Evolutionary conservation across 1,140 invertebrate species (phyloP), one percentile per base, ranked within the genome.

Genomic region (Solenopsis invicta): DNA sequence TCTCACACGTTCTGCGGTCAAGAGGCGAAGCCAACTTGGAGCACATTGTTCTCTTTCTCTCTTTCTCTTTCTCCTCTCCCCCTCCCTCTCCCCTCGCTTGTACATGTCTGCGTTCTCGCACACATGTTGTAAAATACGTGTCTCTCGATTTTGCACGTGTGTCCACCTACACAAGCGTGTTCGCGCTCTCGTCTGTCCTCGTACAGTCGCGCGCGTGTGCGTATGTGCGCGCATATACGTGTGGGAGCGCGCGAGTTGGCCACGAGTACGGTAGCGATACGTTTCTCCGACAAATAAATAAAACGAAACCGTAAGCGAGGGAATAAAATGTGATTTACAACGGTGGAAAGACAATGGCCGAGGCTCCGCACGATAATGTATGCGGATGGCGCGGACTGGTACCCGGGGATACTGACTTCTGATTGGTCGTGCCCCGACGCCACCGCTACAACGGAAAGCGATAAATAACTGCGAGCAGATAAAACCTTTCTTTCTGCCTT

Each of bases 271-370:
- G 94, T 95, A 95, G 94, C 94, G 94, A 94, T 94, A 94, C 94
- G 94, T 94, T 94, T 94, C 93, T 94, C 93, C 91, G 93, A 91
- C 93, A 93, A 95, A 95, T 94, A 94, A 94, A 94, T 92, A 95
- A 94, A 95, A 95, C 93, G 93, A 95, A 94, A 95, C 92, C 92
- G 94, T 94, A 95, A 94, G 94, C 94, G 92, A 94, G 94, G 94
- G 94, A 95, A 95, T 95, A 95, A 95, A 95, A 95, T 95, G 94
- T 95, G 94, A 95, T 95, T 95, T 95, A 95, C 94, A 95, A 95
- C 94, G 91, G 92, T 94, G 92, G 92, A 95, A 95, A 95, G 94
- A 95, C 94, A 95, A 95, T 95, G 94, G 94, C 93, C 94, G 94
- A 94, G 93, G 91, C 92, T 92, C 92, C 91, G 93, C 93, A 94